phyloP scores from a whole-genome alignment of 2,797 vertebrate genomes.

The Coregonus sp. region DNA sequence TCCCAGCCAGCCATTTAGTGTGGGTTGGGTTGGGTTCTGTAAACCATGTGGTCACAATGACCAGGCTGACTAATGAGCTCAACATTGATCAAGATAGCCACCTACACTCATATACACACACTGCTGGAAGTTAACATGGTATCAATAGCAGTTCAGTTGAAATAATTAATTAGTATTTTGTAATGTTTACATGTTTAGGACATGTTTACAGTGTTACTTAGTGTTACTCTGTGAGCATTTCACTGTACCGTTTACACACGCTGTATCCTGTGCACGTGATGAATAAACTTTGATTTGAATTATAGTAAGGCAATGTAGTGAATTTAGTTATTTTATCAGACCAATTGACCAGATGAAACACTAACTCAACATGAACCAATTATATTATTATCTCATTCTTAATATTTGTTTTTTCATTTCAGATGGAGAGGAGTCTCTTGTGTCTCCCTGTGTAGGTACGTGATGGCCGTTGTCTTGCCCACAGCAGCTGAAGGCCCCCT shows the following conservation, averaged over 20 bases:
- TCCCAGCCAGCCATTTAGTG: not conserved
- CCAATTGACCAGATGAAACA: not conserved
- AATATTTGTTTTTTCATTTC: conserved; percentile 26
- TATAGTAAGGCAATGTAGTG: not conserved
- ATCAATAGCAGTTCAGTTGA: no score
- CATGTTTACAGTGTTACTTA: no score
- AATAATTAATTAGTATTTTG: no score
- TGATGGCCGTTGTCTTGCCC: conserved; percentile 42
- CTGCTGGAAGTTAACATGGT: not conserved
- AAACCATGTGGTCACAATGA: not conserved
- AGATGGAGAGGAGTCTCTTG: conserved; percentile 64
- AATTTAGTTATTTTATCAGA: not conserved
- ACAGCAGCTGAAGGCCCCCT: conserved; percentile 33
- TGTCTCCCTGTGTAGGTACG: conserved; percentile 49
- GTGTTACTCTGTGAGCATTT: no score
- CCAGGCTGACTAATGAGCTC: not conserved
- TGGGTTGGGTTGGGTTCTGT: not conserved
- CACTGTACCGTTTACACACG: no score
- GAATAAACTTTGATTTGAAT: not conserved
- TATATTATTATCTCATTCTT: not conserved
- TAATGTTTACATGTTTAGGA: no score
- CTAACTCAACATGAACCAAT: not conserved
- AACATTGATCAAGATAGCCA: not conserved
- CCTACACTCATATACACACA: no score
- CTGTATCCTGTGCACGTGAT: not conserved